These are phyloP conservation scores for Anguilla marmorata DNA, from an alignment of 2,797 vertebrate genomes.

Conservation along the genomic window DNA sequence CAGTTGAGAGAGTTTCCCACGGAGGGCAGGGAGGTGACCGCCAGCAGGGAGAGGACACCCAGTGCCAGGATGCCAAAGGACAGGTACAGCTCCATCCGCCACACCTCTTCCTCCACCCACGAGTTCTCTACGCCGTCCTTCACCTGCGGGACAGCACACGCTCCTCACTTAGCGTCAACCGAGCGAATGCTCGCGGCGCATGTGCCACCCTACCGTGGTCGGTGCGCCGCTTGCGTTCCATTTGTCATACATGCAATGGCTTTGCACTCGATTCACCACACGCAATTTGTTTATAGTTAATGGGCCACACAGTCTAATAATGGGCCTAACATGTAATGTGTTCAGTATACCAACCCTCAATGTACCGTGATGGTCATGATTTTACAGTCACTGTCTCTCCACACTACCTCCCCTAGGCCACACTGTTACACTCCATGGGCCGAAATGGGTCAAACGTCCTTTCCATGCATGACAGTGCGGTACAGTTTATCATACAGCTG, in stretches of 20 bases:
- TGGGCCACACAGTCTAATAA: background rate
- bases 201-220: background rate
- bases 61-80: constrained; percentile 91
- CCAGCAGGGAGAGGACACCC: constrained; percentile 85
- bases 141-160: constrained; percentile 64
- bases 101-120: constrained; percentile 86
- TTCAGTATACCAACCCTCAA: too few relatives aligned
- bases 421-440: background rate
- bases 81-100: constrained; percentile 94
- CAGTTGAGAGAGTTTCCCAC: constrained; percentile 89
- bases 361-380: background rate
- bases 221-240: too few relatives aligned
- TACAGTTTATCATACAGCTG: background rate
- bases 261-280: background rate
- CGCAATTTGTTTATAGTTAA: background rate
- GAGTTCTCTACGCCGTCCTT: constrained; percentile 64
- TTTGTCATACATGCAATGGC: background rate
- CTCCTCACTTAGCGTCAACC: background rate
- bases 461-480: too few relatives aligned
- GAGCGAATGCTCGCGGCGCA: background rate
- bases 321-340: background rate
- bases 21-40: constrained; percentile 89
- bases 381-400: too few relatives aligned
- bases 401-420: too few relatives aligned
- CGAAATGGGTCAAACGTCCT: too few relatives aligned